Evolutionary conservation across 2,113 vertebrate genomes (phyloP).

Genomic region (Lutjanus erythropterus): DNA sequence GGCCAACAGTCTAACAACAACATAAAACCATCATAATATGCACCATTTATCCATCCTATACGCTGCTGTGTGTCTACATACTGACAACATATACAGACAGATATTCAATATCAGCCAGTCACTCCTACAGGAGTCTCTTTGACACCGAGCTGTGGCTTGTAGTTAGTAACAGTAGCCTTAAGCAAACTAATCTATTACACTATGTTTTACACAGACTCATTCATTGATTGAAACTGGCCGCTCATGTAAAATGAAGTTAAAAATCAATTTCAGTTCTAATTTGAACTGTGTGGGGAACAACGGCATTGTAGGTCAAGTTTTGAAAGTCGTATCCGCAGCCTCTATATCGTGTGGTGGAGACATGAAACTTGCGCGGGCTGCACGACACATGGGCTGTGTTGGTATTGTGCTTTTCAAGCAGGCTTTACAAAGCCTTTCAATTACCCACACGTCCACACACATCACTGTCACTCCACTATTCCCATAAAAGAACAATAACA

Average conservation of each 20-base stretch:
- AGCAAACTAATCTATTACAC: slow-evolving; percentile 36
- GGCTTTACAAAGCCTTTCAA: slow-evolving; percentile 4
- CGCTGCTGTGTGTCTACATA: background rate
- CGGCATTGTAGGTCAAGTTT: background rate
- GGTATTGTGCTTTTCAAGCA: background rate
- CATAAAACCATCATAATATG: background rate
- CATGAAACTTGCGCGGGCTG: background rate
- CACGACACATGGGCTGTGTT: background rate
- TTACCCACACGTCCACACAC: slow-evolving; percentile 9
- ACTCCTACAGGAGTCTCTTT: background rate
- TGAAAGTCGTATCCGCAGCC: slow-evolving; percentile 19
- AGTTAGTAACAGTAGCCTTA: slow-evolving; percentile 36
- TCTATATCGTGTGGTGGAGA: slow-evolving; percentile 12
- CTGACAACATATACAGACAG: background rate
- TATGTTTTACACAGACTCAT: slow-evolving; percentile 46
- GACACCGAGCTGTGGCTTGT: background rate
- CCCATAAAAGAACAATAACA: slow-evolving; percentile 28
- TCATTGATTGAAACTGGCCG: slow-evolving; percentile 51
- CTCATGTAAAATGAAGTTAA: slow-evolving; percentile 53
- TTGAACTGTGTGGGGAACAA: slow-evolving; percentile 12
- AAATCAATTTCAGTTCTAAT: slow-evolving; percentile 60
- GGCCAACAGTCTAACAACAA: background rate
- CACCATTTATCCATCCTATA: background rate
- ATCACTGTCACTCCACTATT: slow-evolving; percentile 1
- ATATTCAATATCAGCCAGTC: background rate